Evolutionary conservation across 2,888 invertebrate species (phyloP), one percentile per base, ranked within the genome.

Genomic region (Plebejus argus): DNA sequence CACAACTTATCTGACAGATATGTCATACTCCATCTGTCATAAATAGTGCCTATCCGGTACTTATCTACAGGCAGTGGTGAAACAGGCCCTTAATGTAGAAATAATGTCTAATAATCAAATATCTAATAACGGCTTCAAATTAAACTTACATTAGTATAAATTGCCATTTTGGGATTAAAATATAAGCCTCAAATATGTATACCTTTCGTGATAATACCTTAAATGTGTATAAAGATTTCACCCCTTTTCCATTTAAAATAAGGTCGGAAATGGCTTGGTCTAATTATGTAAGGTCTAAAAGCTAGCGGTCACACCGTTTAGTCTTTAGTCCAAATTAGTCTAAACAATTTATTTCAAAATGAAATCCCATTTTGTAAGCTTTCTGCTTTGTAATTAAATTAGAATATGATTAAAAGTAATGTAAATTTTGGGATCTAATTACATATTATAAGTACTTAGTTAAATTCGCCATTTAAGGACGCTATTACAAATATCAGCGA

Each of bases 271-370:
- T 23, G 61, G 61, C 10, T 61, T 61, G 61, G 61, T 23, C 12
- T 23, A 61, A 23, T 23, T 23, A 61, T 23, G 23, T 61, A 61
- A 23, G 10, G 61, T 23, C 20, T 61, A 20, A 61, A 61, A 23
- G 20, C 61, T 61, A 23, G 23, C 23, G 61, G 61, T 61, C 61
- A 23, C 61, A 20, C 12, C 20, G 61, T 23, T 23, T 23, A 61
- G 61, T 61, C 61, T 61, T 61, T 61, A 23, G 10, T 23, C 61
- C 61, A 61, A 61, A 61, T 61, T 61, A 61, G 61, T 61, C 61
- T 61, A 12, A 61, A 61, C 23, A 61, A 61, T 61, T 61, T 61
- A 23, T 61, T 61, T 61, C 61, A 8, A 23, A 61, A 61, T 61
- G 61, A 61, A 61, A 61, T 61, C 3, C 10, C 61, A 61, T 61